These are phyloP conservation scores for Prunella himalayana DNA, from an alignment of 2,113 vertebrate genomes.

Conservation along the genomic window DNA sequence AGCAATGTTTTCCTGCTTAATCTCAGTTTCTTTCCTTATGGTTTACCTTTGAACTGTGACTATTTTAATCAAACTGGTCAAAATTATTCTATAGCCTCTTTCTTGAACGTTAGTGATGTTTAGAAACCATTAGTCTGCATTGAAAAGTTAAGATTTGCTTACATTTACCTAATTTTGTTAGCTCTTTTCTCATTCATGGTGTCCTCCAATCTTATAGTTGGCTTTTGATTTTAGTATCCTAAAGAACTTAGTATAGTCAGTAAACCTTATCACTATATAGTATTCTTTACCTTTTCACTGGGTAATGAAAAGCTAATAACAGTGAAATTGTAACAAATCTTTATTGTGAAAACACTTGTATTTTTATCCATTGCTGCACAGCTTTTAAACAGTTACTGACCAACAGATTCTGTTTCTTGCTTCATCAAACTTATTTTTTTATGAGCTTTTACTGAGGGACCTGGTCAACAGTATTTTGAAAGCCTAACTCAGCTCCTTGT, in stretches of 20 bases:
- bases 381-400: neutral
- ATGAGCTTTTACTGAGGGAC: neutral
- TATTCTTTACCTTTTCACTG: neutral
- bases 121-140: neutral
- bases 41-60: neutral
- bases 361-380: neutral
- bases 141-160: neutral
- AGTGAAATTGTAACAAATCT: neutral
- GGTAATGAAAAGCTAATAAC: neutral
- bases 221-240: neutral
- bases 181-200: neutral
- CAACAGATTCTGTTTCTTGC: neutral
- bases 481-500: neutral
- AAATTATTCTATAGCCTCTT: neutral
- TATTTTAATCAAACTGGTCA: neutral
- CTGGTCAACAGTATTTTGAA: neutral
- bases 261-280: neutral
- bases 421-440: neutral
- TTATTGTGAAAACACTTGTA: neutral
- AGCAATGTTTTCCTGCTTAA: neutral
- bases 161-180: neutral
- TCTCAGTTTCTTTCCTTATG: neutral
- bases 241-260: neutral
- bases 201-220: neutral
- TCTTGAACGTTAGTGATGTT: neutral